Evolutionary conservation across 2,113 vertebrate genomes (phyloP).

Genomic region (Pseudopodoces humilis): DNA sequence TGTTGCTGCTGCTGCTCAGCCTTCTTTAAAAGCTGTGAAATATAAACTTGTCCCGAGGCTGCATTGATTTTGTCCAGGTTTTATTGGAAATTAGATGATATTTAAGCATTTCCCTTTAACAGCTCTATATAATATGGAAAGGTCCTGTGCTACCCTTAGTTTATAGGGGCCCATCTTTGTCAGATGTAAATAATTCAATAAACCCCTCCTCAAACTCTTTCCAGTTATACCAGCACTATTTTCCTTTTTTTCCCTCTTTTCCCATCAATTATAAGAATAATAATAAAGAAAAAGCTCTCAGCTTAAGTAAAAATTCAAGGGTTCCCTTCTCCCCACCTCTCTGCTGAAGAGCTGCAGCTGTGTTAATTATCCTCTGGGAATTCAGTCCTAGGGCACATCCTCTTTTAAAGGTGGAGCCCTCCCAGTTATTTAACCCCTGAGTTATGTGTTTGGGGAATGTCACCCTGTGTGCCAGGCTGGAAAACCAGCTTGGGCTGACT

Average conservation of each 20-base stretch:
- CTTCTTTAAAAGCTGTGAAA: neutral
- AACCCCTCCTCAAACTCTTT: neutral
- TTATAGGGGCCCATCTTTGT: neutral
- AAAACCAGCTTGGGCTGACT: neutral
- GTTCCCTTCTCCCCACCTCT: neutral
- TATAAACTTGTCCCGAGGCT: accelerated
- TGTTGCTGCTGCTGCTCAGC: neutral
- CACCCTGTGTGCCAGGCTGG: neutral
- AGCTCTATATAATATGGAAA: neutral
- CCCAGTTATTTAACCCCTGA: conserved; percentile 8
- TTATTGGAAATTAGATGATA: conserved; percentile 9
- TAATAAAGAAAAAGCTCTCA: neutral
- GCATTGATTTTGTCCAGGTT: neutral
- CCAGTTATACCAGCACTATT: neutral
- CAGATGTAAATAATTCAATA: neutral
- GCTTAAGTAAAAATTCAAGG: neutral
- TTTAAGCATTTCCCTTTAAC: conserved; percentile 13
- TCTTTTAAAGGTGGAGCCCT: neutral
- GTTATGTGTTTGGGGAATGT: neutral
- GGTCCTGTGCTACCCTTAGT: neutral
- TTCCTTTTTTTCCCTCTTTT: accelerated
- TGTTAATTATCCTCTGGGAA: neutral
- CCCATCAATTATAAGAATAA: neutral
- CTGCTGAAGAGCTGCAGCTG: neutral
- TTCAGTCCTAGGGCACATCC: neutral